phyloP scores from a whole-genome alignment of 2,888 invertebrate species.

The Cantharis rufa region DNA sequence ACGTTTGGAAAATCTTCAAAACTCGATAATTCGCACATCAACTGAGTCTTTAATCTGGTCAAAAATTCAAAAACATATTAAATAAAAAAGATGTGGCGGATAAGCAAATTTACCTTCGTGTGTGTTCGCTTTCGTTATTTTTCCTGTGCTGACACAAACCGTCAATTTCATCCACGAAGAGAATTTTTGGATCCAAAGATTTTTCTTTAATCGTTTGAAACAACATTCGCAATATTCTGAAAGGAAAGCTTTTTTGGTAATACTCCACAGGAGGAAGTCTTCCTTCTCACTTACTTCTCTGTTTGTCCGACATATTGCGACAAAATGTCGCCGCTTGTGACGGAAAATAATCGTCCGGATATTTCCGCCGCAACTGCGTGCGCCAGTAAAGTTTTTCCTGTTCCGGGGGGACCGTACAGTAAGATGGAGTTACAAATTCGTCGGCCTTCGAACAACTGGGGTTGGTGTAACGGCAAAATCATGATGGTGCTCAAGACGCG shows the following conservation, averaged over 20 bases:
- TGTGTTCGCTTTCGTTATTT: slow-evolving; percentile 57
- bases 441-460: slow-evolving; percentile 59
- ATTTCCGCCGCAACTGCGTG: slow-evolving; percentile 58
- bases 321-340: slow-evolving; percentile 60
- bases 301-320: slow-evolving; percentile 62
- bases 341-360: slow-evolving; percentile 56
- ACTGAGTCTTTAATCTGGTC: slow-evolving; percentile 60
- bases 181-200: slow-evolving; percentile 40
- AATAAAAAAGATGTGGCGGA: too few species aligned
- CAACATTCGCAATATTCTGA: slow-evolving; percentile 5
- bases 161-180: slow-evolving; percentile 67
- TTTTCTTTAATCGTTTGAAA: slow-evolving; percentile 13
- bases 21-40: slow-evolving; percentile 60
- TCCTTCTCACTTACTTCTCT: slow-evolving; percentile 57
- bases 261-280: background rate
- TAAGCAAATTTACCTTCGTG: slow-evolving; percentile 54
- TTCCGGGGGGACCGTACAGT: slow-evolving; percentile 60
- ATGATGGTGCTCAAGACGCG: slow-evolving; percentile 57
- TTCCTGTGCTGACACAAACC: slow-evolving; percentile 59
- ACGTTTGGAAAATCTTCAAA: slow-evolving; percentile 44
- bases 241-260: background rate
- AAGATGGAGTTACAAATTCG: slow-evolving; percentile 59
- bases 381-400: slow-evolving; percentile 56
- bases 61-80: too few species aligned
- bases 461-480: slow-evolving; percentile 59